These are phyloP conservation scores for Botia kubotai DNA, from an alignment of 2,797 vertebrate genomes.

Conservation along the genomic window DNA sequence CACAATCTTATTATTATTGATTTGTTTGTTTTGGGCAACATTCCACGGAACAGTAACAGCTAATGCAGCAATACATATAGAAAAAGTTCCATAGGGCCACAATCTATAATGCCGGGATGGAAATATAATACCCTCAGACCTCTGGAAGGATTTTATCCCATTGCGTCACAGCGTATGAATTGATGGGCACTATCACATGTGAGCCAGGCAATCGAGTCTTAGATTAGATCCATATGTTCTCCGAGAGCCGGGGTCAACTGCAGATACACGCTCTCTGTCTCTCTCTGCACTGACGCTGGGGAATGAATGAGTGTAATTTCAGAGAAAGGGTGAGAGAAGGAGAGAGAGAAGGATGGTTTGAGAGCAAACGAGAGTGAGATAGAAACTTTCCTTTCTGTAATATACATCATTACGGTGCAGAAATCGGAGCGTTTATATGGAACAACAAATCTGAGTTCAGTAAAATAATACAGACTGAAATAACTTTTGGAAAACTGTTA, in stretches of 20 bases:
- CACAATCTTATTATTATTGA: neutral
- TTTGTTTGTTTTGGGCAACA: neutral
- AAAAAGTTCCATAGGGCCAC: slow-evolving; percentile 31
- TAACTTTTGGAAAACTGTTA: slow-evolving; percentile 24
- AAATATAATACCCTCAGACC: slow-evolving; percentile 54
- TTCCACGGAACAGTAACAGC: neutral
- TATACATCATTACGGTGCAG: slow-evolving; percentile 20
- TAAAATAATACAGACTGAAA: slow-evolving; percentile 30
- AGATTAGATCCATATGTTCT: slow-evolving; percentile 67
- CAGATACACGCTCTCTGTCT: slow-evolving; percentile 51
- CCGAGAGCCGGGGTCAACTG: slow-evolving; percentile 58
- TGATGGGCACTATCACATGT: slow-evolving; percentile 63
- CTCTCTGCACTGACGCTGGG: slow-evolving; percentile 51
- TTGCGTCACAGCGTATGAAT: slow-evolving; percentile 56
- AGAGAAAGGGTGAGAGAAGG: slow-evolving; percentile 33
- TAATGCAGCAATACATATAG: slow-evolving; percentile 3
- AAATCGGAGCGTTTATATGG: slow-evolving; percentile 1
- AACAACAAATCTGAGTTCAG: slow-evolving; percentile 32
- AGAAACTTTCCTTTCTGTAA: slow-evolving; percentile 34
- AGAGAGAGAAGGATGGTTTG: slow-evolving; percentile 1
- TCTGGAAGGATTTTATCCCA: slow-evolving; percentile 50
- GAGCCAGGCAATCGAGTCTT: slow-evolving; percentile 63
- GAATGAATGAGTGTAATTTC: slow-evolving; percentile 65
- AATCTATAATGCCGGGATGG: slow-evolving; percentile 49
- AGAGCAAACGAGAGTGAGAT: slow-evolving; percentile 36